Percentiles rank a stretch among this genome's conserved stretches.
These are phyloP conservation scores for Halcyon chelicuti DNA, from an alignment of 2,797 vertebrate species.

Conservation along the genomic window DNA sequence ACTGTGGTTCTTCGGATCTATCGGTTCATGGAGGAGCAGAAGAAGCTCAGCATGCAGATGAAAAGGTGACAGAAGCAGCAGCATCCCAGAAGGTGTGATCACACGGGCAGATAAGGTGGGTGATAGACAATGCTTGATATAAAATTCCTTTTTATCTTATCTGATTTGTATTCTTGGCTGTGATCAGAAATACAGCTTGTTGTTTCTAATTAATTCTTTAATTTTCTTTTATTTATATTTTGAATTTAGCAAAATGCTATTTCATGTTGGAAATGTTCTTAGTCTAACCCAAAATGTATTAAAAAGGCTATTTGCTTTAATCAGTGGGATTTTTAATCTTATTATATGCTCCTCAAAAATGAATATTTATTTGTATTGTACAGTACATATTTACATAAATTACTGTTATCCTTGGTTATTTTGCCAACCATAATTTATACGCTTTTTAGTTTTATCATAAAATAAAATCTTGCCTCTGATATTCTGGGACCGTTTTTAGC, in stretches of 20 bases:
- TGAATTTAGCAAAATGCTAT: conserved; percentile 30
- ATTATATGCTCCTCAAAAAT: conserved; percentile 60
- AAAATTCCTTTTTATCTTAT: conserved; percentile 86
- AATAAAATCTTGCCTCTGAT: conserved; percentile 65
- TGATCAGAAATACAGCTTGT: conserved; percentile 76
- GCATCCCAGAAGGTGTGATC: conserved; percentile 77
- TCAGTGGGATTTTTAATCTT: conserved; percentile 48
- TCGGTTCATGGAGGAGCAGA: conserved; percentile 30
- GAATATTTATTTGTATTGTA: conserved; percentile 48
- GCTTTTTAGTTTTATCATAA: conserved; percentile 61
- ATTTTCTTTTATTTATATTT: conserved; percentile 73
- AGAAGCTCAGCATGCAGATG: conserved; percentile 44
- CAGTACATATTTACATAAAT: conserved; percentile 56
- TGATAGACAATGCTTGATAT: conserved; percentile 87
- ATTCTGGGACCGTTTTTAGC: conserved; percentile 52
- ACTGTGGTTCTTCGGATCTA: conserved; percentile 69
- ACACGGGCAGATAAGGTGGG: conserved; percentile 83
- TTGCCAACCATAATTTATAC: conserved; percentile 55
- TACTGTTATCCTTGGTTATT: conserved; percentile 60
- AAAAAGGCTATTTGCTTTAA: conserved; percentile 43
- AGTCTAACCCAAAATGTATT: conserved; percentile 7
- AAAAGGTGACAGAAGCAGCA: conserved; percentile 75
- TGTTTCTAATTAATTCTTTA: conserved; percentile 75
- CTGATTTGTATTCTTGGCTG: conserved; percentile 86
- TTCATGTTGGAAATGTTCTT: background rate